Conservation (phyloP, 2,888 invertebrate genomes). For the Iselma pallidipennis region DNA sequence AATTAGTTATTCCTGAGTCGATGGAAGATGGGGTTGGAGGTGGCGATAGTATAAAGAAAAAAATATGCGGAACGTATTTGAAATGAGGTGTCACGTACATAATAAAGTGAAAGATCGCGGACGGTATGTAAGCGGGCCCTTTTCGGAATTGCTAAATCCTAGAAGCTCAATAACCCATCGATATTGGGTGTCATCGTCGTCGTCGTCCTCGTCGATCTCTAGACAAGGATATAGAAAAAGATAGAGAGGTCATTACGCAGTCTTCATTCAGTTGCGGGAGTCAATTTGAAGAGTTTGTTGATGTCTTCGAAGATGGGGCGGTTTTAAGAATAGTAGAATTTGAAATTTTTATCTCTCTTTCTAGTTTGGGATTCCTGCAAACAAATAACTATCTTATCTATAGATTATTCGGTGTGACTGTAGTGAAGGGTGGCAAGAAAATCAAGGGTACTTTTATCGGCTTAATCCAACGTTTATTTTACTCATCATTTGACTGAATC, state of each 20-base stretch:
- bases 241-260: conserved; percentile 32
- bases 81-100: conserved; percentile 37
- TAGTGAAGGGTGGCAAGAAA: too few relatives aligned
- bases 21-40: not conserved
- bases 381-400: not conserved
- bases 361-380: too few relatives aligned
- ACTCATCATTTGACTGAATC: not conserved
- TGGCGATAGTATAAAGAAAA: conserved; percentile 7
- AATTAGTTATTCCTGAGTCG: not conserved
- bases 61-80: conserved; percentile 26
- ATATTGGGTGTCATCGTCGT: conserved; percentile 29
- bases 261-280: conserved; percentile 26
- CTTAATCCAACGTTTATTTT: not conserved
- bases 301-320: conserved; percentile 3
- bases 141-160: conserved; percentile 35
- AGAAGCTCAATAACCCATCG: conserved; percentile 35
- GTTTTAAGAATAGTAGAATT: conserved; percentile 10
- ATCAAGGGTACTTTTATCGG: too few relatives aligned
- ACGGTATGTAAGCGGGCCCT: conserved; percentile 32
- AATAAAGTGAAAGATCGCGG: conserved; percentile 39
- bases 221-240: conserved; percentile 17
- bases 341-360: conserved; percentile 22
- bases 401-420: not conserved
- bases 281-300: conserved; percentile 16
- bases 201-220: too few relatives aligned